Conservation (phyloP, 2,888 invertebrate genomes). For the Drosophila anomalata region DNA sequence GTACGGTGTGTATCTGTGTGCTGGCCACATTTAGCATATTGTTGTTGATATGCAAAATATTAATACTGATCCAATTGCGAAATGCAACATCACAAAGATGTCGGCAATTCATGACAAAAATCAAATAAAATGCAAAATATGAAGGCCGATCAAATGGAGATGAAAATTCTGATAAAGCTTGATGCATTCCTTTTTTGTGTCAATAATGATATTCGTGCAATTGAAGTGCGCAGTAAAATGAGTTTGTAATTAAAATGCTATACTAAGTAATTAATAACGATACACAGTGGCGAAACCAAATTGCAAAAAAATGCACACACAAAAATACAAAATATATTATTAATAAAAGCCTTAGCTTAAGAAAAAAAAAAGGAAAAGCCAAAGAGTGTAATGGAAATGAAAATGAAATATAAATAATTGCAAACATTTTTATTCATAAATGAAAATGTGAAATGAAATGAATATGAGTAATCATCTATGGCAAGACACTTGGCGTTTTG, state of each 20-base stretch:
- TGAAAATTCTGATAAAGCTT: constrained; percentile 43
- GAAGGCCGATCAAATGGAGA: constrained; percentile 28
- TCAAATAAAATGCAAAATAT: constrained; percentile 28
- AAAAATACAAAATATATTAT: constrained; percentile 28
- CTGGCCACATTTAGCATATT: constrained; percentile 44
- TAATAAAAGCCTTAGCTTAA: constrained; percentile 54
- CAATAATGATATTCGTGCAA: constrained; percentile 45
- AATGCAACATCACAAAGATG: constrained; percentile 34
- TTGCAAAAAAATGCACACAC: constrained; percentile 25
- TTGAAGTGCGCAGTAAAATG: constrained; percentile 41
- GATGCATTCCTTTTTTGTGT: constrained; percentile 45
- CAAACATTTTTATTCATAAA: constrained; percentile 18
- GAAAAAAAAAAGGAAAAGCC: constrained; percentile 20
- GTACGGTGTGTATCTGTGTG: constrained; percentile 32
- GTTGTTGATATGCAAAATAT: constrained; percentile 52
- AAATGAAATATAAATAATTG: constrained; percentile 36
- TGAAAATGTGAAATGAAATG: constrained; percentile 21
- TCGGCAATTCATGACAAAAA: constrained; percentile 30
- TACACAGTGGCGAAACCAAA: constrained; percentile 30
- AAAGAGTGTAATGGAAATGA: constrained; percentile 25
- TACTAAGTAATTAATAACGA: constrained; percentile 59
- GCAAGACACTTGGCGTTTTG: constrained; percentile 52
- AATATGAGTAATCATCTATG: constrained; percentile 37
- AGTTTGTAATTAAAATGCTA: constrained; percentile 72
- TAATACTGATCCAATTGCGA: constrained; percentile 49